phyloP scores from a whole-genome alignment of 1,140 invertebrate species.

The Nasonia vitripennis region DNA sequence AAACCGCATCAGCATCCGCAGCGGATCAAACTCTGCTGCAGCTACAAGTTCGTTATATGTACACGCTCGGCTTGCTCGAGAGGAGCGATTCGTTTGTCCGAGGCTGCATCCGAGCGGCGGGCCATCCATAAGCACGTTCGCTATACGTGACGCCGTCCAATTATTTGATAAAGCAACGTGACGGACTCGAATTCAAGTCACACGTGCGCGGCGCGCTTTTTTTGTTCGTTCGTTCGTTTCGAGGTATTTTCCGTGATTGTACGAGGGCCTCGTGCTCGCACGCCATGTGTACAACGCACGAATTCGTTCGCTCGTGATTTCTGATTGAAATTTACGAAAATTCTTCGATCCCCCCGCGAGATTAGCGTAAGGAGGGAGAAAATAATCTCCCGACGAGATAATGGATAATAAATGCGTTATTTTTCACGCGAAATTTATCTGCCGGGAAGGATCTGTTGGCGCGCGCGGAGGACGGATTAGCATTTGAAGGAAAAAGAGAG shows the following conservation, averaged over 20 bases:
- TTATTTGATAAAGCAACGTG: conserved; percentile 48
- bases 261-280: neutral
- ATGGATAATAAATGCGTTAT: neutral
- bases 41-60: conserved; percentile 5
- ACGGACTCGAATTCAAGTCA: conserved; percentile 45
- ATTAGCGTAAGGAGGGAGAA: neutral
- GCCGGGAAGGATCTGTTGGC: neutral
- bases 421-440: conserved; percentile 15
- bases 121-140: conserved; percentile 33
- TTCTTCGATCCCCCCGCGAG: neutral
- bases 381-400: neutral
- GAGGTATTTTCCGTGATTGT: conserved; percentile 45
- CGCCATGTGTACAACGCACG: neutral
- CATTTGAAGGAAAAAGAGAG: neutral
- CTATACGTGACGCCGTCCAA: conserved; percentile 44
- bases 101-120: neutral
- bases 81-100: conserved; percentile 34
- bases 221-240: conserved; percentile 13
- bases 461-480: neutral
- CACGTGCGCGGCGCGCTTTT: conserved; percentile 27
- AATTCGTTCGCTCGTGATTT: neutral
- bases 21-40: neutral
- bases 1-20: neutral
- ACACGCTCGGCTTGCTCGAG: neutral
- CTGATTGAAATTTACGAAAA: neutral